Conservation (phyloP, 2,113 vertebrate species). For the Antennarius striatus region DNA sequence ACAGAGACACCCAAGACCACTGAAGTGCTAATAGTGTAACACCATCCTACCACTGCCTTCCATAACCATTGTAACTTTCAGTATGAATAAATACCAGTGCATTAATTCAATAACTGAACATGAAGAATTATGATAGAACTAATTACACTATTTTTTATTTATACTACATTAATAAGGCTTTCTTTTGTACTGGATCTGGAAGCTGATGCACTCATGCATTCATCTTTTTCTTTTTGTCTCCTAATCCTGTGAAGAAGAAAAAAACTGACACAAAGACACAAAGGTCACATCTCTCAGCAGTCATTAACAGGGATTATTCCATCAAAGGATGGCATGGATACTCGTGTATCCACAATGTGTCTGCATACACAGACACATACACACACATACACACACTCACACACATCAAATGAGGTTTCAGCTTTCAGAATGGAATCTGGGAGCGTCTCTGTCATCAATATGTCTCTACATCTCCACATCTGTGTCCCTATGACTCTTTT, state of each 20-base stretch:
- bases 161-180: too few relatives aligned
- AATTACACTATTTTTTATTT: too few relatives aligned
- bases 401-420: neutral
- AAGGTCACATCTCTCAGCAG: slow-evolving; percentile 42
- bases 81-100: too few relatives aligned
- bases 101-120: too few relatives aligned
- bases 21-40: slow-evolving; percentile 70
- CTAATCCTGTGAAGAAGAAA: slow-evolving; percentile 34
- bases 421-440: slow-evolving; percentile 14
- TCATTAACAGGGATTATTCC: slow-evolving; percentile 34
- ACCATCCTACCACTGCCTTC: slow-evolving; percentile 54
- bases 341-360: slow-evolving; percentile 3
- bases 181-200: too few relatives aligned
- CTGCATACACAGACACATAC: too few relatives aligned
- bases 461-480: neutral
- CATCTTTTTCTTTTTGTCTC: slow-evolving; percentile 7
- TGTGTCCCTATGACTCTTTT: too few relatives aligned
- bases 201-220: too few relatives aligned
- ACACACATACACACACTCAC: too few relatives aligned
- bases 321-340: neutral
- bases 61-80: slow-evolving; percentile 36
- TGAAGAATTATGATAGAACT: too few relatives aligned
- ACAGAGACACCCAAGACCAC: slow-evolving; percentile 69
- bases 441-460: neutral
- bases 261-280: slow-evolving; percentile 11